These are phyloP conservation scores for Syngnathus acus DNA, from an alignment of 2,797 vertebrate genomes.

Conservation along the genomic window DNA sequence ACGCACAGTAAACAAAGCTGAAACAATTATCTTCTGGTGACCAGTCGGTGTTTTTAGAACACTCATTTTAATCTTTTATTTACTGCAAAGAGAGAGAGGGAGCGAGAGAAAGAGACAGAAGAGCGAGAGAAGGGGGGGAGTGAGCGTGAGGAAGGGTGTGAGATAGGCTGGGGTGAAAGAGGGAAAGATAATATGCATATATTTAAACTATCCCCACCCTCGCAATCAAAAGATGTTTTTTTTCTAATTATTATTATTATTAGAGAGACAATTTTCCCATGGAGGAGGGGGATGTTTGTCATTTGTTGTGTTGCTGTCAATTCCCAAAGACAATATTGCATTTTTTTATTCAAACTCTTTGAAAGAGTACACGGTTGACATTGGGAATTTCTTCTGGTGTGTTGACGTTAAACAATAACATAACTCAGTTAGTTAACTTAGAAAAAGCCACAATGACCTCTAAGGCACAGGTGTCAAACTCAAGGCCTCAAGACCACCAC, in stretches of 20 bases:
- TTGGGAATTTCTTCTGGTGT: slow-evolving; percentile 57
- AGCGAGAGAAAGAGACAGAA: slow-evolving; percentile 40
- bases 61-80: slow-evolving; percentile 95
- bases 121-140: slow-evolving; percentile 71
- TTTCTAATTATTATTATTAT: slow-evolving; percentile 36
- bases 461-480: slow-evolving; percentile 3
- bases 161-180: slow-evolving; percentile 66
- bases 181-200: slow-evolving; percentile 72
- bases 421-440: slow-evolving; percentile 52
- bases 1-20: slow-evolving; percentile 88
- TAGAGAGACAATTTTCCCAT: slow-evolving; percentile 63
- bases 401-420: slow-evolving; percentile 42
- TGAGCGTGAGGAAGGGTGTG: slow-evolving; percentile 67
- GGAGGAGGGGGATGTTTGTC: slow-evolving; percentile 54
- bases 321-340: slow-evolving; percentile 62
- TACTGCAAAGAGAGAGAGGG: slow-evolving; percentile 75
- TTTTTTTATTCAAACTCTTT: slow-evolving; percentile 58
- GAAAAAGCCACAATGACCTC: not conserved
- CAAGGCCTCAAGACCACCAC: not conserved
- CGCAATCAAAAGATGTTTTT: slow-evolving; percentile 70
- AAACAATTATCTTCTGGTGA: slow-evolving; percentile 94
- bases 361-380: slow-evolving; percentile 56
- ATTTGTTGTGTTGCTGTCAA: slow-evolving; percentile 64
- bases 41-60: slow-evolving; percentile 85
- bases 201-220: slow-evolving; percentile 69